These are phyloP conservation scores for Campylomormyrus tamandua DNA, from an alignment of 2,113 vertebrate genomes.

Conservation along the genomic window DNA sequence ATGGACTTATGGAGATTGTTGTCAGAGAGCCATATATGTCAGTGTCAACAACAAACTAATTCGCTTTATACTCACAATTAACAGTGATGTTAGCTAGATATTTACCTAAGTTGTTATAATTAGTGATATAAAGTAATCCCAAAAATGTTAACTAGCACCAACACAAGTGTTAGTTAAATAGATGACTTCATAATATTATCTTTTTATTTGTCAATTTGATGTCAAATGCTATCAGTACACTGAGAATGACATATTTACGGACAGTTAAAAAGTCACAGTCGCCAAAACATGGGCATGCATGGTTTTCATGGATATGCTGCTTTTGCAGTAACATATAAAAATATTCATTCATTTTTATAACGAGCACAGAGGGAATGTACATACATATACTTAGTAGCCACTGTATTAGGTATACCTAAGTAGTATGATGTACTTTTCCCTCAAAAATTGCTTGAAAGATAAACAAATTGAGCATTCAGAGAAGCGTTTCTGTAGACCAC, in stretches of 20 bases:
- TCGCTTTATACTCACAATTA: background rate
- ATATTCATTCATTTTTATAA: background rate
- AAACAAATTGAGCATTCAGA: background rate
- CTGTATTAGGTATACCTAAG: background rate
- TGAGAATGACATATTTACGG: background rate
- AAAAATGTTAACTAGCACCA: background rate
- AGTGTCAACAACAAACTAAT: background rate
- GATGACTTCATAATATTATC: background rate
- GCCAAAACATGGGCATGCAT: background rate
- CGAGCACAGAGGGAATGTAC: background rate
- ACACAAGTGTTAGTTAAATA: background rate
- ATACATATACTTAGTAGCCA: background rate
- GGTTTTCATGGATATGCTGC: background rate
- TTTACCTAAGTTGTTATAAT: background rate
- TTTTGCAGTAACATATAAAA: background rate
- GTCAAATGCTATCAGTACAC: background rate
- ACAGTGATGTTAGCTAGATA: background rate
- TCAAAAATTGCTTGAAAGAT: background rate
- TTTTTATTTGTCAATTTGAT: background rate
- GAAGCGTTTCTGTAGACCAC: background rate
- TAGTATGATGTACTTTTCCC: background rate
- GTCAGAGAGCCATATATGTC: background rate
- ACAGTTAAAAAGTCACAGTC: background rate
- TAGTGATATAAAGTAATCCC: background rate
- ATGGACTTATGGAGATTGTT: background rate